Percentiles rank a stretch among this genome's conserved stretches.
Conservation (phyloP, 1,140 invertebrate species). For the Rhynchophorus ferrugineus region DNA sequence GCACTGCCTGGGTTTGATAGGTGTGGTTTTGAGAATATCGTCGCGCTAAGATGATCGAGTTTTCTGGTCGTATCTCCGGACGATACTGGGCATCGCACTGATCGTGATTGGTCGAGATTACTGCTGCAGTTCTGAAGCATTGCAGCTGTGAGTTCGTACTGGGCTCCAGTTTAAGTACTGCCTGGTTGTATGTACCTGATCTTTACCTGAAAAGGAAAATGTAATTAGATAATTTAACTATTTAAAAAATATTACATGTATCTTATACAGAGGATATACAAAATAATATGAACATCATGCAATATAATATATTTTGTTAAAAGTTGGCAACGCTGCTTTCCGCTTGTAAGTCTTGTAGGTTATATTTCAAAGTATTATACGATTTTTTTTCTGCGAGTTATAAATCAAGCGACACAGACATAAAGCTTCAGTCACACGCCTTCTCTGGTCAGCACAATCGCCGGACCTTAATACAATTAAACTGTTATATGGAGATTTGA, state of each 20-base stretch:
- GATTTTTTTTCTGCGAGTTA: too few relatives aligned
- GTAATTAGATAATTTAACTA: neutral
- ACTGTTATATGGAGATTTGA: too few relatives aligned
- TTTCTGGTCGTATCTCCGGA: slow-evolving; percentile 17
- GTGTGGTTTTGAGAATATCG: slow-evolving; percentile 15
- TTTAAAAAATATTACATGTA: neutral
- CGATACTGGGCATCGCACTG: slow-evolving; percentile 2
- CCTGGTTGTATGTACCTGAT: neutral
- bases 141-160: neutral
- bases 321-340: too few relatives aligned
- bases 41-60: slow-evolving; percentile 23
- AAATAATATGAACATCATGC: too few relatives aligned
- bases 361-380: too few relatives aligned
- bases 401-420: too few relatives aligned
- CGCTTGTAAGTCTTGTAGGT: too few relatives aligned
- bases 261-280: too few relatives aligned
- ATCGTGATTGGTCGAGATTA: neutral
- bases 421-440: too few relatives aligned
- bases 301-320: too few relatives aligned
- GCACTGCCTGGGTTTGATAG: slow-evolving; percentile 7
- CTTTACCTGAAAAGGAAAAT: neutral
- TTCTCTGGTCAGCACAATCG: too few relatives aligned
- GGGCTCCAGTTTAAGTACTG: neutral
- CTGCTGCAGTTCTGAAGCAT: neutral
- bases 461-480: too few relatives aligned